These are phyloP conservation scores for Pygocentrus nattereri DNA, from an alignment of 2,797 vertebrate genomes.

Conservation along the genomic window DNA sequence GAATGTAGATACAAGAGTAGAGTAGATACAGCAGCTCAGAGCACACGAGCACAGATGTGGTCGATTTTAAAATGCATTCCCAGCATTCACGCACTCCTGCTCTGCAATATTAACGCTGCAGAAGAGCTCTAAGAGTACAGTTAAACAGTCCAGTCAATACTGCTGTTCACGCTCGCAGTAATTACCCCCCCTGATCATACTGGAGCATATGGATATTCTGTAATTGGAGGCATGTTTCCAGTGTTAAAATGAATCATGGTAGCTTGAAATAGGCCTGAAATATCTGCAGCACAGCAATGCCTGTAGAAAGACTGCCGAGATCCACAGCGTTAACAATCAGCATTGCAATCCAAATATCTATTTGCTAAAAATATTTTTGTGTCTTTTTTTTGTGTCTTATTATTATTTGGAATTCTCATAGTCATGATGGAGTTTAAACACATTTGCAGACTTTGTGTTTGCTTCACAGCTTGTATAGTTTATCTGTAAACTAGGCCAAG, in stretches of 20 bases:
- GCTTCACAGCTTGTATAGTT: too few relatives aligned
- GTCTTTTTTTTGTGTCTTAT: too few relatives aligned
- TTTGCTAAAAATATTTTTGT: too few relatives aligned
- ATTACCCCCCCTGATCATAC: background rate
- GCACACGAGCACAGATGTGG: background rate
- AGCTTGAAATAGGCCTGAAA: background rate
- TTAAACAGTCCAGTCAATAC: constrained; percentile 20
- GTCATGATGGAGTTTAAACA: too few relatives aligned
- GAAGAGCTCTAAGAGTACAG: background rate
- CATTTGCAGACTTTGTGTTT: too few relatives aligned
- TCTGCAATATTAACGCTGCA: constrained; percentile 31
- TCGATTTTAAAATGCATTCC: constrained; percentile 20
- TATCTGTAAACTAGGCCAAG: too few relatives aligned
- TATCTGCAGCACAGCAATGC: background rate
- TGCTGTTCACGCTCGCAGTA: constrained; percentile 10
- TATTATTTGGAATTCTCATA: too few relatives aligned
- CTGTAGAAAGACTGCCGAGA: background rate
- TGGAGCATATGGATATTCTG: background rate
- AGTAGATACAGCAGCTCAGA: background rate
- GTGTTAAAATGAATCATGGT: constrained; percentile 6
- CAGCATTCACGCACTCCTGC: background rate
- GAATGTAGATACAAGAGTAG: constrained; percentile 1
- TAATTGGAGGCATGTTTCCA: background rate
- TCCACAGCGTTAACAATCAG: background rate
- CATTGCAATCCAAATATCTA: too few relatives aligned